Conservation (phyloP, 2,113 vertebrate species). For the Solenodon paradoxus region DNA sequence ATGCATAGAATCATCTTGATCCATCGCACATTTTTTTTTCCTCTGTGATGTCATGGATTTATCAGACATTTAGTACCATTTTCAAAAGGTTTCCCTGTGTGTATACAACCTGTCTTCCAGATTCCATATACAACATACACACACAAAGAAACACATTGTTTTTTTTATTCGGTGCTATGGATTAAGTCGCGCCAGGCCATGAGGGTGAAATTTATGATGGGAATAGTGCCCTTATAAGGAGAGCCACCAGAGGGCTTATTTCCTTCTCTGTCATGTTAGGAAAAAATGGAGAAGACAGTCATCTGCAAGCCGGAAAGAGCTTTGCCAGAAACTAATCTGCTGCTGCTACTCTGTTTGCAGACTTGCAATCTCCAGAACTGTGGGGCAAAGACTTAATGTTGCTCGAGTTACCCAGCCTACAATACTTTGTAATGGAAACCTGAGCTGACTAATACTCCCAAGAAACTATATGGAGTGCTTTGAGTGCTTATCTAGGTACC, state of each 20-base stretch:
- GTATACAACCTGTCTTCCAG: neutral
- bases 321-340: neutral
- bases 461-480: neutral
- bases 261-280: neutral
- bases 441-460: neutral
- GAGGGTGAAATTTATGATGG: neutral
- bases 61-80: neutral
- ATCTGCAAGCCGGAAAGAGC: neutral
- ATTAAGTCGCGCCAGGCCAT: neutral
- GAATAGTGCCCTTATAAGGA: neutral
- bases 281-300: neutral
- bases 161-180: neutral
- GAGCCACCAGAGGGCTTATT: neutral
- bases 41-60: neutral
- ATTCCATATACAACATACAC: neutral
- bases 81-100: neutral
- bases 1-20: neutral
- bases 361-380: neutral
- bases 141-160: neutral
- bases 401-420: neutral
- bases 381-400: neutral
- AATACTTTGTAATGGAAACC: neutral
- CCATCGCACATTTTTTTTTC: neutral
- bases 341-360: neutral
- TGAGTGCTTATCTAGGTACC: neutral